Evolutionary conservation across 2,888 invertebrate genomes (phyloP).

Genomic region (Strigamia maritima): DNA sequence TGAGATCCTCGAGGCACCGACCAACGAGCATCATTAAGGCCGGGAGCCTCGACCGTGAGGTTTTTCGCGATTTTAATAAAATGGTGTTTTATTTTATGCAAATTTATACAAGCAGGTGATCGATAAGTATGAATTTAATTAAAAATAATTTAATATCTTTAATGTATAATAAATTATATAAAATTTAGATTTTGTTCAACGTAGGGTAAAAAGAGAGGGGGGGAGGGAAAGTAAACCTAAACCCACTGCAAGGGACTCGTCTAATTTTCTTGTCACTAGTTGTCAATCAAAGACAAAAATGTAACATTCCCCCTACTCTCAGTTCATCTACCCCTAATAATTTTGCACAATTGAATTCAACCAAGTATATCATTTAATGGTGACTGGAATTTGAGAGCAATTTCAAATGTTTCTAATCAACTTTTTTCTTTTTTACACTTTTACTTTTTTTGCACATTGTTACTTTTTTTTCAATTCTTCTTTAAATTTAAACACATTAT

Average conservation of each 20-base stretch:
- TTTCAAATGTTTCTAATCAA: background rate
- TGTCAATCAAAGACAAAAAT: background rate
- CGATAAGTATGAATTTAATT: too few species aligned
- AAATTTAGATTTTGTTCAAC: too few species aligned
- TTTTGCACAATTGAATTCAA: background rate
- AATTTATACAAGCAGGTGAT: too few species aligned
- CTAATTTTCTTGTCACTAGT: constrained; percentile 10
- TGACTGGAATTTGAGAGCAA: background rate
- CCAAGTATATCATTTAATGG: background rate
- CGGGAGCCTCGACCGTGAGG: background rate
- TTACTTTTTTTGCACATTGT: background rate
- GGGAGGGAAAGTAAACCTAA: background rate
- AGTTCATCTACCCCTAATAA: constrained; percentile 1
- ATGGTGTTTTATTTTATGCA: too few species aligned
- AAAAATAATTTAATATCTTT: too few species aligned
- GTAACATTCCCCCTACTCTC: background rate
- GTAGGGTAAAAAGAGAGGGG: background rate
- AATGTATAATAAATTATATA: too few species aligned
- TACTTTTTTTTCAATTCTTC: background rate
- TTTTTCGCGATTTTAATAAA: background rate
- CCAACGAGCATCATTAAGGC: background rate
- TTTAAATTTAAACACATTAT: background rate
- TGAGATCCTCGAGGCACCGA: background rate
- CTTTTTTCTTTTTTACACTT: background rate
- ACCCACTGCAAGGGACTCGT: background rate